Base-by-base conservation (phyloP, 2,113 vertebrate genomes). In the Mellivora capensis region DNA sequence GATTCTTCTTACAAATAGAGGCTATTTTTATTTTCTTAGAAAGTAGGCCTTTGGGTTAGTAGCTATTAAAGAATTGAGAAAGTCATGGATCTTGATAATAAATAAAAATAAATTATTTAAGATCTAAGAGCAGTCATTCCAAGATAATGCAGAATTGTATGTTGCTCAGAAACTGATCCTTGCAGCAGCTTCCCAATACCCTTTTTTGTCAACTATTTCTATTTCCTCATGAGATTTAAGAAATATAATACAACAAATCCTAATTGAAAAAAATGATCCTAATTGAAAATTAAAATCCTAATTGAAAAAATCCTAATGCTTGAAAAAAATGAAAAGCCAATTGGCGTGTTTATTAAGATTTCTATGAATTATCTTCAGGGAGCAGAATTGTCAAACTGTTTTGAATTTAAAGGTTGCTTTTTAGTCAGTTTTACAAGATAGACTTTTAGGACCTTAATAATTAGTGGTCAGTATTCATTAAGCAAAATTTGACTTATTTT, bases 61-160 rank as follows among this genome's bases (percentile, higher is more conserved):
- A 84, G 62, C 62, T 88, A 15, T 97, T 82, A 96, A 93, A 86
- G 54, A 88, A 87, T 39, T 82, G 42, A 96, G 76, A 93, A 97
- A 85, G 49, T 34, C 20, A 3, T 27, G 25, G 37, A 69, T 59
- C 67, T 84, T 77, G 83, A 47, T 76, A 71, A 77, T 94, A 83
- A 96, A 94, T 96, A 54, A 54, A 54, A 17, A 54, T 54, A 54
- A 54, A 54, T 49, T 90, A 29, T 88, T 87, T 62, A 94, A 74
- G 62, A 67, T 21, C 44, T 59, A 59, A 59, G 64, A 79, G 12
- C 80, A 82, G n/a, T 82, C 80, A 62, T 88, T 29, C 37, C 83
- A 93, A 71, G 49, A 80, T 95, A 87, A 80, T 39, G 42, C 76
- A 81, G 29, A 95, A 87, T 49, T 89, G 71, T 74, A 47, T 79